Evolutionary conservation across 2,113 vertebrate genomes (phyloP).

Genomic region (Syngnathoides biaculeatus): DNA sequence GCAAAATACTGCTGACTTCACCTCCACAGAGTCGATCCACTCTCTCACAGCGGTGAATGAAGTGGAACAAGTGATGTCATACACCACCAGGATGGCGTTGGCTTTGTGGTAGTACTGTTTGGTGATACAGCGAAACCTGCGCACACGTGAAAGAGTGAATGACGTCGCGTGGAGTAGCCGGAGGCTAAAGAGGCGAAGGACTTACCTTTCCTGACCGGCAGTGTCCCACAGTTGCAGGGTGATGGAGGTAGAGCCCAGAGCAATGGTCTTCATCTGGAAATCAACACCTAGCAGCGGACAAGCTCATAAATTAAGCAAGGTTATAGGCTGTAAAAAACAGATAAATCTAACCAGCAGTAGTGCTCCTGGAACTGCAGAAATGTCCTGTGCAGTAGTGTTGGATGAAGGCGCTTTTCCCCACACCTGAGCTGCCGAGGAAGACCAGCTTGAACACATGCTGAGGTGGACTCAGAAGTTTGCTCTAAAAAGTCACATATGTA

Average conservation of each 20-base stretch:
- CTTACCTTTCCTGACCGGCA: slow-evolving; percentile 82
- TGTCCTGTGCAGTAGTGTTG: slow-evolving; percentile 75
- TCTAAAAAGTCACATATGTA: slow-evolving; percentile 49
- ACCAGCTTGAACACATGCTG: slow-evolving; percentile 80
- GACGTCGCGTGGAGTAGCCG: not conserved
- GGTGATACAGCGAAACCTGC: slow-evolving; percentile 79
- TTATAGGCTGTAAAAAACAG: not conserved
- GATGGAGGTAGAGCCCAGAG: slow-evolving; percentile 70
- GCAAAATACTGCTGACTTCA: slow-evolving; percentile 39
- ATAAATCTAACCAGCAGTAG: slow-evolving; percentile 74
- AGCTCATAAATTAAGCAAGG: not conserved
- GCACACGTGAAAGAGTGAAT: not conserved
- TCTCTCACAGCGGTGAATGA: slow-evolving; percentile 72
- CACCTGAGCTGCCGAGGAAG: slow-evolving; percentile 79
- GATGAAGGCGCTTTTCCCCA: slow-evolving; percentile 85
- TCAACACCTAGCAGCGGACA: slow-evolving; percentile 69
- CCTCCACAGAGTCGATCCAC: slow-evolving; percentile 79
- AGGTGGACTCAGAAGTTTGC: slow-evolving; percentile 41
- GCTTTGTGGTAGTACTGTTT: slow-evolving; percentile 81
- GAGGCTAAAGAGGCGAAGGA: too few relatives aligned
- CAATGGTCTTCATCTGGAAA: slow-evolving; percentile 78
- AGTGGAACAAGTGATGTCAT: slow-evolving; percentile 67
- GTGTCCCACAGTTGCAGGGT: slow-evolving; percentile 84
- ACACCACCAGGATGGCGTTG: slow-evolving; percentile 78
- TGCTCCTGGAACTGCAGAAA: slow-evolving; percentile 61